A percentile compares a stretch with the other conserved stretches of the same genome.
These are phyloP conservation scores for Molossus alvarezi DNA, from an alignment of 2,797 vertebrate genomes.

Conservation along the genomic window DNA sequence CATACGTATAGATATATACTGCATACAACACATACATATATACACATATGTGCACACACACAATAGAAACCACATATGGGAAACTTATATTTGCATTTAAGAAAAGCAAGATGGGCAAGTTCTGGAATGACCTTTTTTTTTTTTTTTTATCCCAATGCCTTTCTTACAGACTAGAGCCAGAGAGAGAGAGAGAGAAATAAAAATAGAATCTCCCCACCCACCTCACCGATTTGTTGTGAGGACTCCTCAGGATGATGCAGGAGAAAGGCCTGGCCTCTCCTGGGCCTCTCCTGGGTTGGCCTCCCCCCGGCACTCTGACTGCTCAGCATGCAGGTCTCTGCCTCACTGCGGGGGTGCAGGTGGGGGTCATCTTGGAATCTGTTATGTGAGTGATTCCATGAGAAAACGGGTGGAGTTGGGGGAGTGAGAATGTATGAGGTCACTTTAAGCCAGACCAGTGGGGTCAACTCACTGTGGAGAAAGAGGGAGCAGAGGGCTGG, in stretches of 20 bases:
- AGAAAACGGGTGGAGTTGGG: neutral
- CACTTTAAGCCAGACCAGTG: neutral
- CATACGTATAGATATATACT: fast-evolving
- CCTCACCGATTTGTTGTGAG: neutral
- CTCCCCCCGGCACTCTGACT: neutral
- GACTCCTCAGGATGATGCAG: neutral
- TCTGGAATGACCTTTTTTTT: conserved; percentile 2
- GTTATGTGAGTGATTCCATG: neutral
- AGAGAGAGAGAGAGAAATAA: neutral
- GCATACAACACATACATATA: neutral
- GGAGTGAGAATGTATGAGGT: neutral
- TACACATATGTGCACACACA: neutral
- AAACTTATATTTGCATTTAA: conserved; percentile 37
- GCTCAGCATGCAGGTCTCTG: neutral
- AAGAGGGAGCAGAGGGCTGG: neutral
- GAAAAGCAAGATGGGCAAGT: neutral
- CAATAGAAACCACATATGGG: neutral
- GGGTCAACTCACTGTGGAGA: neutral
- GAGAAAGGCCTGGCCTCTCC: neutral
- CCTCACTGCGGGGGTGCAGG: neutral
- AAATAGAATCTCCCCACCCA: neutral
- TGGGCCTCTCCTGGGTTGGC: neutral
- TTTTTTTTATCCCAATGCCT: neutral
- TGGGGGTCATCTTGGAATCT: neutral
- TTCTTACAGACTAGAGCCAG: neutral